Evolutionary conservation across 2,113 vertebrate genomes (phyloP), one percentile per base, ranked within the genome.

Genomic region (Spea bombifrons): DNA sequence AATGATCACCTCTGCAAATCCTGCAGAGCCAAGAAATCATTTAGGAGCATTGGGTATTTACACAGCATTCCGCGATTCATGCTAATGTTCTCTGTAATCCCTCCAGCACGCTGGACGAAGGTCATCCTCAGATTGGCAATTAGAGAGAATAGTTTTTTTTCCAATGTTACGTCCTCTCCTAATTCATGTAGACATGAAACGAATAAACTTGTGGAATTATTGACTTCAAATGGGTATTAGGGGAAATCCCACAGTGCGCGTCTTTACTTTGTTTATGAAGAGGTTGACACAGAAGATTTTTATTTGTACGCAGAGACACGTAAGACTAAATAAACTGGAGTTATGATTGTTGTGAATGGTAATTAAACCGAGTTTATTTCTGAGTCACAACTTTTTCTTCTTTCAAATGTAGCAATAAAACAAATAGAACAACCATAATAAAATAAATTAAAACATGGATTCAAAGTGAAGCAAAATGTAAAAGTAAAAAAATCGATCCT

Each of bases 1-100:
- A 80, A 80, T 74, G 66, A 80, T 80, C 65, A 17, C 64, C 50
- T 59, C 64, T 67, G 16, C 45, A 67, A 8, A 17, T 53, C 1
- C 8, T 67, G 49, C 46, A 61, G 46, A 74, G 16, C 52, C 64
- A 13, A 74, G 64, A 80, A 68, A 74, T 67, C 12, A 68, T 68
- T 16, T 9, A 4, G n/a, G 69, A 17, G 64, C 4, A 2, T 4
- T 30, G n/a, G 9, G 49, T 73, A 50, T 68, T 73, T 67, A 74
- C 16, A 61, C n/a, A 43, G 66, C 10, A 57, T 68, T 72, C 69
- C n/a, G 66, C 13, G 52, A 48, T 73, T 68, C 15, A 55, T 5
- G 2, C 47, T 49, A 46, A 78, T 10, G 13, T 46, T 78, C n/a
- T 16, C 44, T 48, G n/a, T 61, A 48, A 52, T 59, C 30, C 63